phyloP scores from a whole-genome alignment of 2,797 vertebrate genomes.

The Pseudomugil tenellus region DNA sequence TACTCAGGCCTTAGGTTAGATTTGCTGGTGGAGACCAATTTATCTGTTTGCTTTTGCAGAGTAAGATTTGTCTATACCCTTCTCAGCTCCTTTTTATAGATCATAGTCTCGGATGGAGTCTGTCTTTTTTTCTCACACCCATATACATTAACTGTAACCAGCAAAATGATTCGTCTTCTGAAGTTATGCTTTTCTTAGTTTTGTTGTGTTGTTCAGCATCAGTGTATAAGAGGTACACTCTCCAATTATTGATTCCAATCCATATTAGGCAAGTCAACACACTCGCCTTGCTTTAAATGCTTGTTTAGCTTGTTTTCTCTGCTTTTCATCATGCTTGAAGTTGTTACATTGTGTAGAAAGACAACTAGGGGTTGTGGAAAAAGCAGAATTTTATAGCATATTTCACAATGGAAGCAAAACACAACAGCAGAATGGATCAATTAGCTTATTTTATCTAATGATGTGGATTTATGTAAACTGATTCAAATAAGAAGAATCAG shows the following conservation, averaged over 20 bases:
- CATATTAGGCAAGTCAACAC: constrained; percentile 47
- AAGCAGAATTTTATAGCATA: constrained; percentile 19
- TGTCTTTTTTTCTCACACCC: constrained; percentile 48
- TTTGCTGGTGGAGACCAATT: constrained; percentile 57
- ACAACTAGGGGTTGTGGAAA: constrained; percentile 21
- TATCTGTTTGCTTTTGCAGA: constrained; percentile 68
- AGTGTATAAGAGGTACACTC: constrained; percentile 31
- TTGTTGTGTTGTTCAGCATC: constrained; percentile 42
- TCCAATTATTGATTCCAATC: constrained; percentile 56
- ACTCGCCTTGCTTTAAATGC: constrained; percentile 15
- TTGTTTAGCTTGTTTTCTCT: constrained; percentile 18
- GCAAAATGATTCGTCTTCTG: constrained; percentile 40
- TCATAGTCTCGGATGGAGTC: constrained; percentile 55
- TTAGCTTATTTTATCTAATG: constrained; percentile 66
- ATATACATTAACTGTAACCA: constrained; percentile 41
- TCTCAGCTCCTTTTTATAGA: constrained; percentile 65
- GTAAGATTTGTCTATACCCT: constrained; percentile 58
- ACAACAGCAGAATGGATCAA: constrained; percentile 58
- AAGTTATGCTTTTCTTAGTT: constrained; percentile 45
- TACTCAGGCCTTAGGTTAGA: constrained; percentile 36
- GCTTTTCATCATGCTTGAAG: constrained; percentile 9
- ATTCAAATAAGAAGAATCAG: constrained; percentile 68
- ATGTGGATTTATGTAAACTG: constrained; percentile 69
- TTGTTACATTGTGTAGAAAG: constrained; percentile 16
- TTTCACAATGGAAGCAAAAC: constrained; percentile 24